Conservation (phyloP, 35 echinoderm and acorn worm species). For the Eucidaris tribuloides region DNA sequence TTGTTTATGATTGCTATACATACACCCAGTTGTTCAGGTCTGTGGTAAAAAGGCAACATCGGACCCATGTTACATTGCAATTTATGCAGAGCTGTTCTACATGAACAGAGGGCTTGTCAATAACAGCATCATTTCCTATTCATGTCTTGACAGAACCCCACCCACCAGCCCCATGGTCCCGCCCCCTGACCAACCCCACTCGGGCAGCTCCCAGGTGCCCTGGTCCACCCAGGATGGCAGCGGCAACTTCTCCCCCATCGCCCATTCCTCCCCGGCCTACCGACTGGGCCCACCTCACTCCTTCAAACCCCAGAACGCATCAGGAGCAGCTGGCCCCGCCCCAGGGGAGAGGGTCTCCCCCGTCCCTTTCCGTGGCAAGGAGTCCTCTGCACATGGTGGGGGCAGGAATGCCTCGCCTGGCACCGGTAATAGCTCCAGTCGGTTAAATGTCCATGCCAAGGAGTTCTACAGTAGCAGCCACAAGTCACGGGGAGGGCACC, state of each 20-base stretch:
- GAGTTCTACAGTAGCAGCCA: not conserved
- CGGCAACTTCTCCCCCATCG: slow-evolving; percentile 36
- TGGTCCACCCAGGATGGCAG: slow-evolving; percentile 22
- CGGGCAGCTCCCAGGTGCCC: slow-evolving; percentile 13
- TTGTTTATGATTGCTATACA: too few species aligned
- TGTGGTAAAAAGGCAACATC: too few species aligned
- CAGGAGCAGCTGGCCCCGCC: not conserved
- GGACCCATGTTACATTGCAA: too few species aligned
- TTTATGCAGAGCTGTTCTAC: too few species aligned
- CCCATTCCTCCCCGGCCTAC: slow-evolving; percentile 67
- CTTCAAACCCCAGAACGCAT: slow-evolving; percentile 25
- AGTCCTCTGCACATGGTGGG: not conserved
- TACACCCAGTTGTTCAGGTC: too few species aligned
- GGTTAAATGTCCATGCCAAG: slow-evolving; percentile 14
- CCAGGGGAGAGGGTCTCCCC: not conserved
- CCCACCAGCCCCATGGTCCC: not conserved
- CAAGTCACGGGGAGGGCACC: not conserved
- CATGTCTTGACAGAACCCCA: too few species aligned
- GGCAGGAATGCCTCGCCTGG: not conserved
- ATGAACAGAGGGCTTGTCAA: too few species aligned
- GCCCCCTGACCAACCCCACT: slow-evolving; percentile 19
- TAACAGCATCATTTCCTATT: too few species aligned
- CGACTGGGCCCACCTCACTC: slow-evolving; percentile 44
- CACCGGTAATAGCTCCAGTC: not conserved
- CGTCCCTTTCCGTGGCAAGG: not conserved